Evolutionary conservation across 2,797 vertebrate genomes (phyloP).

Genomic region (Chaunax sp.): DNA sequence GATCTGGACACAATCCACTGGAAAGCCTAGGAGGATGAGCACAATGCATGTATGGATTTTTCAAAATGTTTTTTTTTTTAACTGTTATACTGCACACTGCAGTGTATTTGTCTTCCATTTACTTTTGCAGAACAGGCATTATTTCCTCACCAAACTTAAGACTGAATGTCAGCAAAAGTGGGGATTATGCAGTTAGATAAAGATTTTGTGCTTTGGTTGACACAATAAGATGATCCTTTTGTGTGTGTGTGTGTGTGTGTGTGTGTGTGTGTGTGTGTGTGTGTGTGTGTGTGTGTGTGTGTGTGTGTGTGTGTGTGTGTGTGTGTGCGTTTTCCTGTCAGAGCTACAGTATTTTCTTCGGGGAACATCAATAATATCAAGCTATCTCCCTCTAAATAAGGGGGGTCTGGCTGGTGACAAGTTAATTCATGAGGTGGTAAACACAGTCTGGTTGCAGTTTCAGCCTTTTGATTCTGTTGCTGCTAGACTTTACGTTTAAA

Average conservation of each 20-base stretch:
- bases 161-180: conserved; percentile 13
- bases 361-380: too few species aligned
- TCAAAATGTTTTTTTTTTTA: too few species aligned
- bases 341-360: too few species aligned
- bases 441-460: too few species aligned
- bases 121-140: conserved; percentile 6
- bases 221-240: not conserved
- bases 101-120: not conserved
- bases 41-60: not conserved
- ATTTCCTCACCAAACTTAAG: not conserved
- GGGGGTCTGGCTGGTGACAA: too few species aligned
- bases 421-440: too few species aligned
- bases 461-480: too few species aligned
- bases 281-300: not conserved
- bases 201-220: not conserved
- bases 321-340: too few species aligned
- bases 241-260: not conserved
- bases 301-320: too few species aligned
- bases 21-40: not conserved
- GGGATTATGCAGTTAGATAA: not conserved
- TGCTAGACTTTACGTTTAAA: too few species aligned
- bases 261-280: conserved; percentile 1
- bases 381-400: too few species aligned
- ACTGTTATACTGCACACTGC: not conserved
- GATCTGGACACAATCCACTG: not conserved